Conservation (phyloP, 2,113 vertebrate species). For the Sterna hirundo region DNA sequence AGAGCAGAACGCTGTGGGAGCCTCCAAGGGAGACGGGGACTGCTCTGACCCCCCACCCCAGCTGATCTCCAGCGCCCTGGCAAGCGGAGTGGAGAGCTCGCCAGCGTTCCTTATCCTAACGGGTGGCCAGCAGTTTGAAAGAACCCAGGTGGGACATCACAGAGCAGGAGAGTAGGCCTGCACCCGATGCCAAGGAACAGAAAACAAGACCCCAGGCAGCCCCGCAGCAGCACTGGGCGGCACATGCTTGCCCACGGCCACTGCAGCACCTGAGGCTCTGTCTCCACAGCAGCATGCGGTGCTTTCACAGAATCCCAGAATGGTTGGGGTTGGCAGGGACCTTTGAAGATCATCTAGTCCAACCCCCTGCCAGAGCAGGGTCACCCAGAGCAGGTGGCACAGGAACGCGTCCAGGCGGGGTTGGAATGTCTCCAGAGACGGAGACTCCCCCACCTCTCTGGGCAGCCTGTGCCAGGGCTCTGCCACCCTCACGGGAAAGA, state of each 20-base stretch:
- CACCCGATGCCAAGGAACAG: neutral
- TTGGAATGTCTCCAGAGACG: neutral
- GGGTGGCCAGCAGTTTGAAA: neutral
- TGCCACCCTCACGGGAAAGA: neutral
- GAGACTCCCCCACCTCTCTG: neutral
- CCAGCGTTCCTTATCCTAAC: neutral
- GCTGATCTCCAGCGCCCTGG: neutral
- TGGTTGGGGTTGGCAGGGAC: too few species aligned
- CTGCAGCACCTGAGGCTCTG: accelerated
- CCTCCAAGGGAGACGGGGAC: accelerated
- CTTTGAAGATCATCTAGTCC: neutral
- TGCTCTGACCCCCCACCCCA: neutral
- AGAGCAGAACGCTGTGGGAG: neutral
- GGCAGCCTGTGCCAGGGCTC: neutral
- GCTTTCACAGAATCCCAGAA: neutral
- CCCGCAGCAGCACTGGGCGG: neutral
- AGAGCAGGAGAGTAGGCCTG: neutral
- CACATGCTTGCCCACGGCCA: neutral
- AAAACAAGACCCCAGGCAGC: neutral
- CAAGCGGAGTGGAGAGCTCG: neutral
- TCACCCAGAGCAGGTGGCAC: neutral
- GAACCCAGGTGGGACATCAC: accelerated
- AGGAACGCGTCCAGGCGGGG: too few species aligned
- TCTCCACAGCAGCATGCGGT: neutral
- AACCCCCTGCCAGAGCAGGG: neutral